Evolutionary conservation across 64 coral and sea anemone genomes (phyloP).

Genomic region (Stylophora pistillata): DNA sequence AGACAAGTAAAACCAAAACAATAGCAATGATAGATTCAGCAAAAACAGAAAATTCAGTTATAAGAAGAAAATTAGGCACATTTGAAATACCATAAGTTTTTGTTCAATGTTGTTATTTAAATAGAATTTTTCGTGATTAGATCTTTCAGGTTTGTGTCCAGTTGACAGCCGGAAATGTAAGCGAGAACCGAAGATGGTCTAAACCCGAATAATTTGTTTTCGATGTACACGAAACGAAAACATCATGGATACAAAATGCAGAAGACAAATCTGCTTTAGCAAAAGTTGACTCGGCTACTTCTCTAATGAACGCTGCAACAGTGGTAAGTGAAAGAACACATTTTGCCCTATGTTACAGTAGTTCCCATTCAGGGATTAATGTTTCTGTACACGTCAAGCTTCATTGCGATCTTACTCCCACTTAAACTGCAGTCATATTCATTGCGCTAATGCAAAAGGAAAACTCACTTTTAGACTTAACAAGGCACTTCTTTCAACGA

Average conservation of each 20-base stretch:
- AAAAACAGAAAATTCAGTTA: slow-evolving; percentile 15
- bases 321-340: slow-evolving; percentile 20
- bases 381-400: not conserved
- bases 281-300: not conserved
- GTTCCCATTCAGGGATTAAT: not conserved
- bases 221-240: not conserved
- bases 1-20: slow-evolving; percentile 11
- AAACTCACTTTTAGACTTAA: too few species aligned
- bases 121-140: not conserved
- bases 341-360: not conserved
- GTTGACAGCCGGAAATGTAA: slow-evolving; percentile 36
- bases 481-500: too few species aligned
- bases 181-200: not conserved
- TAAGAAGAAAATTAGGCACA: not conserved
- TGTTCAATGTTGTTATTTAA: not conserved
- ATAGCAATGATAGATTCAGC: slow-evolving; percentile 26
- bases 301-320: slow-evolving; percentile 42
- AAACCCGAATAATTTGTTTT: not conserved
- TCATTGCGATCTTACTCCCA: not conserved
- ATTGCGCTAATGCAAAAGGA: too few species aligned
- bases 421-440: too few species aligned
- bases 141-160: not conserved
- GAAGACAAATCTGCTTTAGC: slow-evolving; percentile 11
- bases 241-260: slow-evolving; percentile 17
- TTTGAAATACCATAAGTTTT: not conserved